Evolutionary conservation across 2,888 invertebrate genomes (phyloP), one percentile per base, ranked within the genome.

Genomic region (Harpalus rubripes): DNA sequence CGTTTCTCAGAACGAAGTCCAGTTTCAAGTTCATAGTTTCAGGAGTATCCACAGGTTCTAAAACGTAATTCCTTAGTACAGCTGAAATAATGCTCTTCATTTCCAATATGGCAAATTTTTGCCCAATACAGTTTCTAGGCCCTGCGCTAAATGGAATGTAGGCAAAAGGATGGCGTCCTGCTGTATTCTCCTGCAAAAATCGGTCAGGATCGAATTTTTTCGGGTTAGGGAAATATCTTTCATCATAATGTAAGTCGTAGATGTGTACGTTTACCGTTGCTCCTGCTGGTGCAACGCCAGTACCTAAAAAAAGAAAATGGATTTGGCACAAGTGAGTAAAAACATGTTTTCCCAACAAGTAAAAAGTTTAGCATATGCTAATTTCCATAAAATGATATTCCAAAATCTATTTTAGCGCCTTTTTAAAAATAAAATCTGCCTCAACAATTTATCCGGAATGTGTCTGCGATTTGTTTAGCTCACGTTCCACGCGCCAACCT

Each of bases 141-240:
- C 44, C 44, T 44, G 72, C 44, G 44, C 72, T 74, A 41, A 74
- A 74, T 4, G 72, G 72, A 74, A 74, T 6, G 12, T 80, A 80
- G 6, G 80, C 80, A 61, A 59, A 80, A 16, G 80, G 80, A 41
- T 80, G 61, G 15, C 80, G 8, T 39, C 61, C 61, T 80, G 0
- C 41, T 2, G 56, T 22, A 26, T 81, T 81, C 44, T 81, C 80
- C 0, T 94, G 93, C 58, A 94, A 89, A 90, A 96, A 96, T 86
- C 96, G 91, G 76, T 96, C 95, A 0, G 96, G 95, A 88, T 95
- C 93, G 89, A 95, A 96, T 86, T 91, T 92, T 63, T 93, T 90
- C 0, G 96, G 95, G 86, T 96, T 92, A 0, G 94, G 92, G 91
- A 93, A 96, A 79, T 93, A 91, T 18, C 93, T 91, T 0, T 93